Percentiles rank a stretch among this genome's conserved stretches.
Evolutionary conservation across 2,888 invertebrate genomes (phyloP).

Genomic region (Temnothorax rugatulus): DNA sequence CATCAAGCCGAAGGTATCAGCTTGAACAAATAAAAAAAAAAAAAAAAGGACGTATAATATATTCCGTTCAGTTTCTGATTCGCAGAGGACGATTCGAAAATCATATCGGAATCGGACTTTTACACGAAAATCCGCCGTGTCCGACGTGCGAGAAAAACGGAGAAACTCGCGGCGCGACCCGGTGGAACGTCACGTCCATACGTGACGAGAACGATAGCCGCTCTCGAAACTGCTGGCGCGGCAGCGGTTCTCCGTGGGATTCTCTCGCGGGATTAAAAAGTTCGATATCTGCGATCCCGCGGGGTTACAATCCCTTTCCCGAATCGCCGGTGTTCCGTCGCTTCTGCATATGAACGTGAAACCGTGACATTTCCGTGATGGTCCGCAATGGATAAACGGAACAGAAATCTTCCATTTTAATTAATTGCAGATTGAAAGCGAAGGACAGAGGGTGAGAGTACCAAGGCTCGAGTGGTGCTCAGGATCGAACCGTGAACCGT

Average conservation of each 20-base stretch:
- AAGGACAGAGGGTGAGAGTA: no score
- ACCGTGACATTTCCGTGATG: neutral
- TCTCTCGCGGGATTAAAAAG: constrained; percentile 43
- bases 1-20: neutral
- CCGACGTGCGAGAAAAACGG: neutral
- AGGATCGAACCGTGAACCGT: neutral
- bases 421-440: constrained; percentile 37
- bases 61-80: constrained; percentile 20
- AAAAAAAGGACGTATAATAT: neutral
- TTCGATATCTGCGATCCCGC: constrained; percentile 34
- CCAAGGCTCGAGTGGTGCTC: neutral
- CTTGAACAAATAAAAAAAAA: neutral
- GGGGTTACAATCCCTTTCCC: neutral
- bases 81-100: constrained; percentile 26
- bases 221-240: constrained; percentile 31
- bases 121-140: neutral
- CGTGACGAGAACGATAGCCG: constrained; percentile 47
- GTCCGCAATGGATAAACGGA: neutral
- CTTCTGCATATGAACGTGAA: neutral
- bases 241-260: constrained; percentile 9
- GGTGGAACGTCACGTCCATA: constrained; percentile 41
- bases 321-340: neutral
- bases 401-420: constrained; percentile 14
- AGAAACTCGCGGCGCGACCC: constrained; percentile 35
- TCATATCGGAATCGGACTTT: constrained; percentile 39